Percentiles rank a stretch among this genome's conserved stretches.
Conservation (phyloP, 2,888 invertebrate genomes). For the Gnatocerus cornutus region DNA sequence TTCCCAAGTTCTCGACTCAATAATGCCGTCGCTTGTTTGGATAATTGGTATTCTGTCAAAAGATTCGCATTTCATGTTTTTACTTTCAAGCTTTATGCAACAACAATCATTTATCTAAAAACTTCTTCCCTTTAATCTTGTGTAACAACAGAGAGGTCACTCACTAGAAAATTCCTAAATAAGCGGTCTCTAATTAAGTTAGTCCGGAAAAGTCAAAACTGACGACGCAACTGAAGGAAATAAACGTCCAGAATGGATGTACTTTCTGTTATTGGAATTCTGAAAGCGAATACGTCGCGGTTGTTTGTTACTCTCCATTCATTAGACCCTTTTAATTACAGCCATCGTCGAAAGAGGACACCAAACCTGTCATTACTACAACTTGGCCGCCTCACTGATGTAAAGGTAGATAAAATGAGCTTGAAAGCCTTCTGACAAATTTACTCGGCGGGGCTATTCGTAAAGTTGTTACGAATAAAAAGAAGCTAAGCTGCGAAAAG, state of each 20-base stretch:
- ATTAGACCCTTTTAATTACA: conserved; percentile 61
- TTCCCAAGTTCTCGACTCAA: conserved; percentile 33
- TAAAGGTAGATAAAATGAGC: conserved; percentile 26
- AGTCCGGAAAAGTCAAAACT: conserved; percentile 14
- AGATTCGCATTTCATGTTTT: conserved; percentile 27
- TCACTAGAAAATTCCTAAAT: not conserved
- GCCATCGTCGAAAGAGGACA: conserved; percentile 50
- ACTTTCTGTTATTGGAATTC: conserved; percentile 47
- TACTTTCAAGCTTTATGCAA: not conserved
- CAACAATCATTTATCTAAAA: conserved; percentile 30
- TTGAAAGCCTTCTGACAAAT: conserved; percentile 31
- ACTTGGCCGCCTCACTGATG: conserved; percentile 33
- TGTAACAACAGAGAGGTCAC: conserved; percentile 3
- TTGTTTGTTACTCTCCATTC: conserved; percentile 59
- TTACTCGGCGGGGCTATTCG: conserved; percentile 12
- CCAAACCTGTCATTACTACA: conserved; percentile 53
- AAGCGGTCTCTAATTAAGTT: conserved; percentile 8
- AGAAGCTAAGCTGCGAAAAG: conserved; percentile 9
- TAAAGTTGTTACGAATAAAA: conserved; percentile 3
- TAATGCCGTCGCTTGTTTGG: conserved; percentile 30
- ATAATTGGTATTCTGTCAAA: conserved; percentile 38
- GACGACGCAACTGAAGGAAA: conserved; percentile 22
- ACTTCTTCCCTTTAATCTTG: conserved; percentile 12
- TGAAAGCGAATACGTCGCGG: conserved; percentile 50
- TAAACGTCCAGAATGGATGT: conserved; percentile 28